Base-by-base conservation (phyloP, 2,888 invertebrate genomes). In the Congeria kusceri region DNA sequence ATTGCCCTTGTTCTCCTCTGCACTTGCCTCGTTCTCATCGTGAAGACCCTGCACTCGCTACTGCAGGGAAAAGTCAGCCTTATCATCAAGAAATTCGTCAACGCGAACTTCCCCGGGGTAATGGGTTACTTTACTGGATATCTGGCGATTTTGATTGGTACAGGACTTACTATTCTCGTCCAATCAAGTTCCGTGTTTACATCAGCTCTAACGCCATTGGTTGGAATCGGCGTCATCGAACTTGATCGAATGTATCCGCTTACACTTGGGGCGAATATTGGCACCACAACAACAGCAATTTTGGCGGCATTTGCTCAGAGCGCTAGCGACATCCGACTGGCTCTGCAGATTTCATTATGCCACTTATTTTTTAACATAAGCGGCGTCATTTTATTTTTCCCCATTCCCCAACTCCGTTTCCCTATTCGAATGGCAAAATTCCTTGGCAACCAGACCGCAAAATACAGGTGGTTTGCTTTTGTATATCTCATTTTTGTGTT, bases 351-450 rank as follows among this genome's bases (percentile, higher is more conserved):
- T 11, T 91, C 93, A 13, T 80, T 93, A 13, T 91, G 91, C 63
- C 93, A 93, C 77, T 77, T 92, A 23, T 92, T 93, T 77, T 93
- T 93, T 84, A 93, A 93, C 78, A 85, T 92, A 7, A 72, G 85
- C 4, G 93, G 92, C n/a, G 94, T 95, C 46, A 39, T 95, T 0
- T 83, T 95, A 3, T 95, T 94, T 88, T 95, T 94, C 85, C 94
- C 95, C 0, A 46, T 89, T 20, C 87, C 87, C 27, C 49, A 68
- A 11, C 71, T 87, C 67, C 39, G 87, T 27, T 46, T 89, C n/a
- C 89, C 89, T 1, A 84, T 89, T 32, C 64, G 44, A 29, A 47
- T 88, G 46, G 86, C 88, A 1, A 83, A 81, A 68, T 69, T 67
- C 57, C 79, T 89, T 7, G 89, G 89, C 11, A 80, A 86, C 27